Base-by-base conservation (phyloP, 2,797 vertebrate species). In the Myotis myotis region DNA sequence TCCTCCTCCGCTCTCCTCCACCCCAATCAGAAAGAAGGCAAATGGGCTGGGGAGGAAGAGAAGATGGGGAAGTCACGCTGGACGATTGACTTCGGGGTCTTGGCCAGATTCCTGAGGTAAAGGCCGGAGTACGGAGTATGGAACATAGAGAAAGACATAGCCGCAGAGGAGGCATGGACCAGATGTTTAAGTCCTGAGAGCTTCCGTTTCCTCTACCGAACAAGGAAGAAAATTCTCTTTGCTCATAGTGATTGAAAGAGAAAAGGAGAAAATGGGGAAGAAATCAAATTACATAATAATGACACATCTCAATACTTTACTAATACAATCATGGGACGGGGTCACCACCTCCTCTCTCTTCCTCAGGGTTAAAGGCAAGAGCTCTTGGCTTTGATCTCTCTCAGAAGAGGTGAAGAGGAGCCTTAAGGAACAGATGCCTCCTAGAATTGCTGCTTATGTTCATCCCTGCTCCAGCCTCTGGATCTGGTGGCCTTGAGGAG, bases 251-350 rank as follows among this genome's bases (percentile, higher is more conserved):
- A 90, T 64, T 90, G 62, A 55, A 76, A 89, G 78, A 64, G 90
- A 93, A 97, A 71, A 90, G 51, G 33, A 95, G 62, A 94, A 90
- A 90, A 95, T 78, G 22, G 30, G 57, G 6, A 84, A 94, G 76
- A 95, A 95, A 95, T 82, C 80, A 95, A 95, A 90, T 88, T 86
- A 78, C 16, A 70, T 89, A 95, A 81, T 81, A 95, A 81, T 84
- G 66, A 93, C 12, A 51, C 36, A 15, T 36, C 28, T 28, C 49
- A 93, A 60, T 33, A 47, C 66, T 86, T 51, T 28, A 55, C 28
- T 79, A 78, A 64, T 11, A 17, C 30, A n/a, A 25, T 85, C 47
- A 1, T 22, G 16, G 30, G 8, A 20, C 51, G 8, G 4, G 19
- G 28, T 47, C 23, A 41, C 30, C 81, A 47, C 62, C 47, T 36